Conservation (phyloP, 2,888 invertebrate species). For the Dione vanillae region DNA sequence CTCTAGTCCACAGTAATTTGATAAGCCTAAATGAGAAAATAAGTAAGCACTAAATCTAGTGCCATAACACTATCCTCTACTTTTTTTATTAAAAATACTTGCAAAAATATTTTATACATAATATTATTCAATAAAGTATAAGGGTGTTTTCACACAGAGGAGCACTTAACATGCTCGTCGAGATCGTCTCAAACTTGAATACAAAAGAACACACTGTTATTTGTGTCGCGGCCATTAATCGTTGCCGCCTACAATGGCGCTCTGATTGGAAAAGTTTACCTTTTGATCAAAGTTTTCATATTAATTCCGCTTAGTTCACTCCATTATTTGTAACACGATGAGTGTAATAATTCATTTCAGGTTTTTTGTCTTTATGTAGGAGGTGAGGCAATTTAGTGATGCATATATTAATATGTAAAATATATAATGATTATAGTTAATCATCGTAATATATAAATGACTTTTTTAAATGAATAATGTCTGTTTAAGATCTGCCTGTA, state of each 20-base stretch:
- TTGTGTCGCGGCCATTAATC: slow-evolving; percentile 58
- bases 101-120: no score
- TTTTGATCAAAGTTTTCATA: slow-evolving; percentile 68
- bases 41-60: no score
- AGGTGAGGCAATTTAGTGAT: no score
- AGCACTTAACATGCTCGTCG: slow-evolving; percentile 29
- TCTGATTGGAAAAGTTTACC: slow-evolving; percentile 68
- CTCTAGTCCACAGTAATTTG: no score
- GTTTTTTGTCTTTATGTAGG: background rate
- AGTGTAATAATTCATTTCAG: slow-evolving; percentile 24
- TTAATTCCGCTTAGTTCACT: slow-evolving; percentile 56
- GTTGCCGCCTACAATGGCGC: slow-evolving; percentile 56
- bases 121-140: background rate
- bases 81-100: no score
- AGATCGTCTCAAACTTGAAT: slow-evolving; percentile 41
- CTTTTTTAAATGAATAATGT: no score
- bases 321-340: slow-evolving; percentile 37
- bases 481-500: no score
- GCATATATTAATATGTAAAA: no score
- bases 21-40: no score
- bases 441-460: no score
- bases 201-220: slow-evolving; percentile 47
- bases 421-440: no score
- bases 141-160: background rate
- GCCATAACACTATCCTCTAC: no score